A percentile compares a stretch with the other conserved stretches of the same genome.
phyloP scores from a whole-genome alignment of 2,888 invertebrate species.

The Megaustenia siamemsis region DNA sequence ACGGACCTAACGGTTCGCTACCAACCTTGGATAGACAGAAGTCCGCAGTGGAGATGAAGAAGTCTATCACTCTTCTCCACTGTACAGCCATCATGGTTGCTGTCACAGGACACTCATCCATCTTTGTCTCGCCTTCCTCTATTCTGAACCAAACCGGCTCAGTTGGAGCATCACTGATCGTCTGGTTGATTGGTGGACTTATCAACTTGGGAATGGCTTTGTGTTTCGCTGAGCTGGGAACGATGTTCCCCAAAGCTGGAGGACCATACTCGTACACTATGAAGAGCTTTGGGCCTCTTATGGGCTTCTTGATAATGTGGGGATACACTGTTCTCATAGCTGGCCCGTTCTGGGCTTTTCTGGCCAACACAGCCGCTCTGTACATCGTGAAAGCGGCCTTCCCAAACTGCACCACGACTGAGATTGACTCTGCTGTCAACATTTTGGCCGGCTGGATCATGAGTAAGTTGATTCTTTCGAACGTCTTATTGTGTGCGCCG shows the following conservation, averaged over 20 bases:
- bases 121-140: conserved; percentile 98
- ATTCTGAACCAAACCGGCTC: conserved; percentile 91
- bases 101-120: conserved; percentile 80
- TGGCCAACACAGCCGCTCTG: conserved; percentile 80
- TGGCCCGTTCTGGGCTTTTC: conserved; percentile 80
- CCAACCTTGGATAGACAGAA: conserved; percentile 5
- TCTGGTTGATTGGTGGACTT: conserved; percentile 94
- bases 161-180: conserved; percentile 94
- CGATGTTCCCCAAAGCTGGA: conserved; percentile 89
- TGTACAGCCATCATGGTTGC: conserved; percentile 72
- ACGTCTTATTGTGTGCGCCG: not conserved
- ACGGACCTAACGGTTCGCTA: not conserved
- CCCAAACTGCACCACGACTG: conserved; percentile 66
- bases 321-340: conserved; percentile 72
- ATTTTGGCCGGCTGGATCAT: conserved; percentile 72
- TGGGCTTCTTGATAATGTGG: conserved; percentile 83
- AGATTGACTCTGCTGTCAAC: conserved; percentile 63
- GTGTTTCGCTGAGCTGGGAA: conserved; percentile 90
- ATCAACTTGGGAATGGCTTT: conserved; percentile 83
- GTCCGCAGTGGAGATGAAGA: conserved; percentile 62
- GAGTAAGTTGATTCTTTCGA: conserved; percentile 61
- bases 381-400: conserved; percentile 74
- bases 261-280: conserved; percentile 88
- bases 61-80: conserved; percentile 69
- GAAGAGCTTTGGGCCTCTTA: conserved; percentile 81